Evolutionary conservation across 2,113 vertebrate genomes (phyloP), one percentile per base, ranked within the genome.

Genomic region (Sigmodon hispidus): DNA sequence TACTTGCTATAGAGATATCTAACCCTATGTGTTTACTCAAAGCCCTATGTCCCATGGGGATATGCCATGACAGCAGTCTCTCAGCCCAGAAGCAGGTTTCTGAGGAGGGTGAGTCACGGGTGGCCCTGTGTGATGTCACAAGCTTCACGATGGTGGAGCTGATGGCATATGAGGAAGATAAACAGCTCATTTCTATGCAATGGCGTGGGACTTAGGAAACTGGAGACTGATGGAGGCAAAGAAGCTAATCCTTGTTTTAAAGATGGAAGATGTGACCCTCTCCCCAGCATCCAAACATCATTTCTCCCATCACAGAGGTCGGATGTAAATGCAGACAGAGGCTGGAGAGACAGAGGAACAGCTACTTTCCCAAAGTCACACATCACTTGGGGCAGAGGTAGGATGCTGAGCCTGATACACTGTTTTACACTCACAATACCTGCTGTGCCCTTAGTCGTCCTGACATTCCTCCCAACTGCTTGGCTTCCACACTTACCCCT

Each of bases 111-210:
- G 34, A 40, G 34, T 59, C 67, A 43, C 45, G 93, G n/a, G 73
- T 73, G 21, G 10, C 12, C 52, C 59, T 36, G 17, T 29, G 15
- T 55, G 69, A 73, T 70, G 85, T 63, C 40, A 65, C 15, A 40
- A 19, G 45, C 24, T 50, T 65, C 24, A 52, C 36, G 5, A 0
- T 0, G 0, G 8, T 1, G 19, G n/a, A 24, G 12, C 2, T 19
- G 45, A 48, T 13, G 36, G 43, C 1, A 5, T 24, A 0, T 19
- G 1, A 11, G 57, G 61, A 2, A 24, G 75, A 26, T 11, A 1
- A 72, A 19, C 22, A 6, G 13, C 61, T 72, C 16, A 0, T 24
- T 19, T 76, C 15, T 5, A 5, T 17, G 17, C 65, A 63, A 43
- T 4, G 17, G 29, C 57, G 15, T 50, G 61, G 22, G 80, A 67